These are phyloP conservation scores for Galerucella nymphaeae DNA, from an alignment of 2,888 invertebrate genomes.

Conservation along the genomic window DNA sequence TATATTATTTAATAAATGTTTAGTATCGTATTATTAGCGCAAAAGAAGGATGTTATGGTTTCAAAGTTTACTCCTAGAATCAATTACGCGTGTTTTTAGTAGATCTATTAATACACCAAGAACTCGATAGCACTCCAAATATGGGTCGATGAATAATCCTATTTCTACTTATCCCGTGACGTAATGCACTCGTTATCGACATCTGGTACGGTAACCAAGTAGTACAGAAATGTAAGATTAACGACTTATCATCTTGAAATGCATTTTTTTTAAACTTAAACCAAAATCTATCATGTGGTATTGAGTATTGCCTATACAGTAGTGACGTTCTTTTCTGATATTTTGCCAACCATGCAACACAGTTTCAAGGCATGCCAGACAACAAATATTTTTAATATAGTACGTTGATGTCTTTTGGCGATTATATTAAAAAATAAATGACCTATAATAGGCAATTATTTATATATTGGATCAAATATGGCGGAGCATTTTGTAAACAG, in stretches of 20 bases:
- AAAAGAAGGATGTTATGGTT: conserved; percentile 9
- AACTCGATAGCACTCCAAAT: conserved; percentile 55
- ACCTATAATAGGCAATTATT: background rate
- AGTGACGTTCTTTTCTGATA: background rate
- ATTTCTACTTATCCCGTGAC: conserved; percentile 46
- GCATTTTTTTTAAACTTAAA: background rate
- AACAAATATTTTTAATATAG: conserved; percentile 9
- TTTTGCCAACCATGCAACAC: background rate
- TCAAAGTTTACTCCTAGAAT: conserved; percentile 17
- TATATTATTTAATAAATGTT: background rate
- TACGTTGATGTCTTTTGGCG: background rate
- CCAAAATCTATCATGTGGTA: background rate
- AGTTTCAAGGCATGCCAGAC: conserved; percentile 10
- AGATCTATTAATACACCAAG: conserved; percentile 51
- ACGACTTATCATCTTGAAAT: conserved; percentile 12
- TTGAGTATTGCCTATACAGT: conserved; percentile 30
- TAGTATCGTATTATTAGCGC: background rate
- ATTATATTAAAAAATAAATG: background rate
- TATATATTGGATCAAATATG: conserved; percentile 16
- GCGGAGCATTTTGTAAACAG: background rate
- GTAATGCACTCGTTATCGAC: conserved; percentile 36
- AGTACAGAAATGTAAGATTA: background rate
- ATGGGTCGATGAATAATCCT: conserved; percentile 45
- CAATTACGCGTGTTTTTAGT: conserved; percentile 26
- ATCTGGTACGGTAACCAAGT: conserved; percentile 7